A percentile compares a stretch with the other conserved stretches of the same genome.
phyloP scores from a whole-genome alignment of 2,113 vertebrate genomes.

The Beaufortia kweichowensis region DNA sequence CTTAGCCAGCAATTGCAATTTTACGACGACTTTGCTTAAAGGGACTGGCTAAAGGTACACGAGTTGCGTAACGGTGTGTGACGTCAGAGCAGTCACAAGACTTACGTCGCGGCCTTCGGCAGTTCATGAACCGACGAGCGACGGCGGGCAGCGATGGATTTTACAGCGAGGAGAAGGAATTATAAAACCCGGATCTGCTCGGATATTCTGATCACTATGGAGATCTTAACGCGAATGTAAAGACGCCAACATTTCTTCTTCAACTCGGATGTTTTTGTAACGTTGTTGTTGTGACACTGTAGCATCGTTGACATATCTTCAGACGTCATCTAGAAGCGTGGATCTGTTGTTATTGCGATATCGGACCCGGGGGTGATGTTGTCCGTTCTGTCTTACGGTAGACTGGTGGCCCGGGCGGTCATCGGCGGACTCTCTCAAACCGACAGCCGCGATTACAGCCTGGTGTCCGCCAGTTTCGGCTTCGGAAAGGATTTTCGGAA shows the following conservation, averaged over 20 bases:
- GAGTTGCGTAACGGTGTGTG: conserved; percentile 66
- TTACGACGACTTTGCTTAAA: no score
- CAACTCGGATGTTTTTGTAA: background rate
- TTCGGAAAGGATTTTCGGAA: conserved; percentile 97
- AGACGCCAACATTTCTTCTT: no score
- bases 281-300: background rate
- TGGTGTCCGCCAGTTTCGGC: conserved; percentile 93
- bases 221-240: background rate
- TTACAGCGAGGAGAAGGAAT: background rate
- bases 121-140: background rate
- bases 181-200: background rate
- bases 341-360: background rate
- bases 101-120: conserved; percentile 34
- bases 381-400: conserved; percentile 94
- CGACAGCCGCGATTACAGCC: conserved; percentile 92
- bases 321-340: background rate
- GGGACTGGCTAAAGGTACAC: no score
- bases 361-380: conserved; percentile 79
- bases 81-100: conserved; percentile 77
- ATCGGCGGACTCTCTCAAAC: conserved; percentile 95
- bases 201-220: background rate
- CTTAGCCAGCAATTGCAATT: no score
- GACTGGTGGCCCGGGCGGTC: conserved; percentile 95
- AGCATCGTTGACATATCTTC: background rate
- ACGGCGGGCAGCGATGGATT: background rate